Percentiles rank a stretch among this genome's conserved stretches.
Conservation (phyloP, 2,113 vertebrate genomes). For the Nesospiza acunhae region DNA sequence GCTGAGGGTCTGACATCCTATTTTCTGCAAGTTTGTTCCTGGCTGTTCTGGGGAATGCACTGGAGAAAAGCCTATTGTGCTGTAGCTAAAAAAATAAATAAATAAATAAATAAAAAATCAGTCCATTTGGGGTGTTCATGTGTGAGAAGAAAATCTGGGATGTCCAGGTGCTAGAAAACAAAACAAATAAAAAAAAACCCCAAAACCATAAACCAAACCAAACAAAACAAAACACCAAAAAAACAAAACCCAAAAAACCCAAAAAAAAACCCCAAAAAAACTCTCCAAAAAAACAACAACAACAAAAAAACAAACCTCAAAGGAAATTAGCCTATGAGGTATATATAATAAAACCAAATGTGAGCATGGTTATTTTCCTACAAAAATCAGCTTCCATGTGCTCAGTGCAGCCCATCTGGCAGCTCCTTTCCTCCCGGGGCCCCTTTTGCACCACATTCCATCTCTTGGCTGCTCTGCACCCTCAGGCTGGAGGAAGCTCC, state of each 20-base stretch:
- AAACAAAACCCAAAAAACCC: too few relatives aligned
- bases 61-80: not conserved
- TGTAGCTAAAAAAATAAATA: not conserved
- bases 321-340: not conserved
- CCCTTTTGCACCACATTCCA: not conserved
- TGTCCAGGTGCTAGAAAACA: not conserved
- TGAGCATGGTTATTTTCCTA: not conserved
- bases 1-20: not conserved
- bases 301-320: not conserved
- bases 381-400: not conserved
- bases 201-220: too few relatives aligned
- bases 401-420: not conserved
- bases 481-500: not conserved
- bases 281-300: too few relatives aligned
- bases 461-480: not conserved
- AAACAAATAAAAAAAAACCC: too few relatives aligned
- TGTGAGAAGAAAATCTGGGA: not conserved
- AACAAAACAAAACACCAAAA: too few relatives aligned
- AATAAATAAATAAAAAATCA: not conserved
- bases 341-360: not conserved
- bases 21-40: not conserved
- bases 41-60: not conserved
- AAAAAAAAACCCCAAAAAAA: too few relatives aligned
- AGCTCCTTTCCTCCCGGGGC: not conserved
- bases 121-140: not conserved